These are phyloP conservation scores for Entomyzon cyanotis DNA, from an alignment of 2,113 vertebrate genomes.

Conservation along the genomic window DNA sequence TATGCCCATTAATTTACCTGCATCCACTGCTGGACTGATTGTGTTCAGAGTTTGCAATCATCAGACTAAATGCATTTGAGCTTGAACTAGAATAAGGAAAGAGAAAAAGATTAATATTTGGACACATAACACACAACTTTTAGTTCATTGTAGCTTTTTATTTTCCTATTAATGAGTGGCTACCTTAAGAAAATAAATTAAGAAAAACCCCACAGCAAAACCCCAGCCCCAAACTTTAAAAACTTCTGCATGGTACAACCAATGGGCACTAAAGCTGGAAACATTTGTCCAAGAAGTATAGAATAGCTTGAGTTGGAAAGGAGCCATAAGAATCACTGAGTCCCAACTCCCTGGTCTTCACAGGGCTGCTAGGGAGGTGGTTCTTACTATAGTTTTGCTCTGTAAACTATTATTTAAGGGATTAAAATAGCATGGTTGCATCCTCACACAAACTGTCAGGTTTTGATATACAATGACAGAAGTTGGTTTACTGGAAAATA, in stretches of 20 bases:
- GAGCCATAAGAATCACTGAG: background rate
- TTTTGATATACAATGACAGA: background rate
- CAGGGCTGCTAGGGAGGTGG: background rate
- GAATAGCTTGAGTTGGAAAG: background rate
- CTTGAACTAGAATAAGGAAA: constrained; percentile 71
- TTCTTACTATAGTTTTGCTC: background rate
- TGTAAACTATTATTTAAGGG: background rate
- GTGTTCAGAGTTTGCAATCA: constrained; percentile 83
- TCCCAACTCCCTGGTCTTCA: background rate
- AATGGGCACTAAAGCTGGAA: background rate
- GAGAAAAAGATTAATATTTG: background rate
- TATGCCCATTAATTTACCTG: constrained; percentile 74
- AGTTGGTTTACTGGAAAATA: background rate
- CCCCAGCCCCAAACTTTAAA: background rate
- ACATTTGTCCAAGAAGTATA: background rate
- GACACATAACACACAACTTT: background rate
- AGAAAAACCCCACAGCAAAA: no score
- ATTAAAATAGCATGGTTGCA: background rate
- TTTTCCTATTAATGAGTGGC: background rate
- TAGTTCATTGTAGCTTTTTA: background rate
- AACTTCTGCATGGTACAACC: background rate
- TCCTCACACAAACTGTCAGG: background rate
- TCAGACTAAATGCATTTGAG: constrained; percentile 85
- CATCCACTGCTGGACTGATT: constrained; percentile 88
- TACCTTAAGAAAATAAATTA: background rate